Percentiles rank a stretch among this genome's conserved stretches.
These are phyloP conservation scores for Eledone cirrhosa DNA, from an alignment of 2,888 invertebrate species.

Conservation along the genomic window DNA sequence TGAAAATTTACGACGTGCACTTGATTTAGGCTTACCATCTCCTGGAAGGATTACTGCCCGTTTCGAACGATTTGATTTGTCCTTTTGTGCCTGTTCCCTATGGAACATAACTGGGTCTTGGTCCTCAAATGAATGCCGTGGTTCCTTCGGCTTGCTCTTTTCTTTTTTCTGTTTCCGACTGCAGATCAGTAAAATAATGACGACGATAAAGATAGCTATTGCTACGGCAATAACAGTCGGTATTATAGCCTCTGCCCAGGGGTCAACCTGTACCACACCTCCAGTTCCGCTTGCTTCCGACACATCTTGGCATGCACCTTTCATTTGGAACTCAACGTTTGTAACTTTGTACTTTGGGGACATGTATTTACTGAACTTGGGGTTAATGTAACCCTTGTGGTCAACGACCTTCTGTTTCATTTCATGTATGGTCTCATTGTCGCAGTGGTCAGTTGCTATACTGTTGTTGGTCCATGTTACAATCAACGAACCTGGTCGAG, in stretches of 20 bases:
- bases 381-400: conserved; percentile 32
- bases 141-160: conserved; percentile 37
- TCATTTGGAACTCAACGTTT: conserved; percentile 33
- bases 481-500: conserved; percentile 40
- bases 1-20: conserved; percentile 22
- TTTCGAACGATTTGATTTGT: conserved; percentile 43
- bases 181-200: conserved; percentile 41
- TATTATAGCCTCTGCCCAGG: conserved; percentile 42
- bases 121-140: conserved; percentile 52
- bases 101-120: conserved; percentile 55
- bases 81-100: conserved; percentile 50
- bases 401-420: conserved; percentile 36
- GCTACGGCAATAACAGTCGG: conserved; percentile 41
- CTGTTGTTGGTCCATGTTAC: conserved; percentile 46
- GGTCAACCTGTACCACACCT: conserved; percentile 21
- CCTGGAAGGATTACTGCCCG: conserved; percentile 44
- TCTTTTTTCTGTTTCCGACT: conserved; percentile 32
- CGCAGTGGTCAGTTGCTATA: conserved; percentile 34
- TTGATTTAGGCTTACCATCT: conserved; percentile 31
- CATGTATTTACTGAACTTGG: conserved; percentile 36
- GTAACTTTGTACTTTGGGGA: conserved; percentile 33
- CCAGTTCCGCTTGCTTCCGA: background rate
- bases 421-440: conserved; percentile 35
- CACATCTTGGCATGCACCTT: conserved; percentile 36
- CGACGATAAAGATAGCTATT: conserved; percentile 39